Percentiles rank a stretch among this genome's conserved stretches.
Evolutionary conservation across 2,797 vertebrate species (phyloP).

Genomic region (Esox lucius): DNA sequence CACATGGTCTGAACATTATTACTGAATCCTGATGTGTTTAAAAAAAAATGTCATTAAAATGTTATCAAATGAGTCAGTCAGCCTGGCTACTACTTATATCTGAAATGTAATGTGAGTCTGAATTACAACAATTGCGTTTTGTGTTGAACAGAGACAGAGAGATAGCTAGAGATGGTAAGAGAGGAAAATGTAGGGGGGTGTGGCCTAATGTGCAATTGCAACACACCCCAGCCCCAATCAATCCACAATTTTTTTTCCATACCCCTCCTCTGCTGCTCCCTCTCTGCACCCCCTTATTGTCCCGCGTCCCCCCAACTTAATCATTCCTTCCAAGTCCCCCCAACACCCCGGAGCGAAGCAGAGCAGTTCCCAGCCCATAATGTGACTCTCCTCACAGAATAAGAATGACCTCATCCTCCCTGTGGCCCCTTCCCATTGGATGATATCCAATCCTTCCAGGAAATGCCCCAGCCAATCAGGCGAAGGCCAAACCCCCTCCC

Average conservation of each 20-base stretch:
- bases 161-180: background rate
- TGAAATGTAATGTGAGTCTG: background rate
- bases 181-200: background rate
- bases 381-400: conserved; percentile 3
- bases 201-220: too few species aligned
- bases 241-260: conserved; percentile 29
- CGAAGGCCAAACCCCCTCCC: background rate
- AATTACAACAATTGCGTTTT: background rate
- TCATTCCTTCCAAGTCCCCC: conserved; percentile 44
- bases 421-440: background rate
- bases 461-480: conserved; percentile 1
- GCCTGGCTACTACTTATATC: background rate
- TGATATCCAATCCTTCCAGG: conserved; percentile 4
- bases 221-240: too few species aligned
- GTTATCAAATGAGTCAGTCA: background rate
- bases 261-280: conserved; percentile 6
- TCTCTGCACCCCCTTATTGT: conserved; percentile 29
- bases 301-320: conserved; percentile 32
- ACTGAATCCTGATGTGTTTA: background rate
- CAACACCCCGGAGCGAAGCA: background rate
- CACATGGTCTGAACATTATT: background rate
- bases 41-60: background rate
- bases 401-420: conserved; percentile 12
- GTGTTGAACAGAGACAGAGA: background rate
- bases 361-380: background rate